phyloP scores from a whole-genome alignment of 2,888 invertebrate genomes.

The Chloroclystis v-ata region DNA sequence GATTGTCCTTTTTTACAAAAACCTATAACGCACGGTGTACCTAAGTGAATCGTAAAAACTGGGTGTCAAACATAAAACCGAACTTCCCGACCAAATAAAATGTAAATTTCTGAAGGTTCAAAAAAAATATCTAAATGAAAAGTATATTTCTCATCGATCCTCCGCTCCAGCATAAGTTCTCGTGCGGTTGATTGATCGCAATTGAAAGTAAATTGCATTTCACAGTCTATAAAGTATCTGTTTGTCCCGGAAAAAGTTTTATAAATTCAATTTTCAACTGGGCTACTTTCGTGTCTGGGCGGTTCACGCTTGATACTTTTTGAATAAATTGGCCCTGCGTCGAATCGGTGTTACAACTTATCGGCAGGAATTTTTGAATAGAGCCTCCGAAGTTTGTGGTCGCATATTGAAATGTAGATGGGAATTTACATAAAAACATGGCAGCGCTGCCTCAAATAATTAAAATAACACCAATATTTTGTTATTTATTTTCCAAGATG shows the following conservation, averaged over 20 bases:
- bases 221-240: conserved; percentile 72
- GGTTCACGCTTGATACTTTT: conserved; percentile 70
- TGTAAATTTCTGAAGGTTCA: no score
- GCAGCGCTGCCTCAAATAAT: neutral
- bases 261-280: conserved; percentile 73
- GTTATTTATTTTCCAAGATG: no score
- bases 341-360: conserved; percentile 57
- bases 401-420: conserved; percentile 17
- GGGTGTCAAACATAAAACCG: no score
- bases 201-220: conserved; percentile 71
- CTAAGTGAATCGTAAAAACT: no score
- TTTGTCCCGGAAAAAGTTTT: conserved; percentile 72
- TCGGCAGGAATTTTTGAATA: conserved; percentile 16
- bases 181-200: conserved; percentile 50
- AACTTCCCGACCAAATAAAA: no score
- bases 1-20: no score
- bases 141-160: neutral
- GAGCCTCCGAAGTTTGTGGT: conserved; percentile 20
- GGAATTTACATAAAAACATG: conserved; percentile 4
- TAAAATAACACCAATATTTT: neutral
- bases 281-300: conserved; percentile 66
- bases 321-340: conserved; percentile 67
- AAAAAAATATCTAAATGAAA: neutral
- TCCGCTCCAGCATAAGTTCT: neutral
- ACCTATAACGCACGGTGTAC: no score